Evolutionary conservation across 2,888 invertebrate species (phyloP).

Genomic region (Chesias legatella): DNA sequence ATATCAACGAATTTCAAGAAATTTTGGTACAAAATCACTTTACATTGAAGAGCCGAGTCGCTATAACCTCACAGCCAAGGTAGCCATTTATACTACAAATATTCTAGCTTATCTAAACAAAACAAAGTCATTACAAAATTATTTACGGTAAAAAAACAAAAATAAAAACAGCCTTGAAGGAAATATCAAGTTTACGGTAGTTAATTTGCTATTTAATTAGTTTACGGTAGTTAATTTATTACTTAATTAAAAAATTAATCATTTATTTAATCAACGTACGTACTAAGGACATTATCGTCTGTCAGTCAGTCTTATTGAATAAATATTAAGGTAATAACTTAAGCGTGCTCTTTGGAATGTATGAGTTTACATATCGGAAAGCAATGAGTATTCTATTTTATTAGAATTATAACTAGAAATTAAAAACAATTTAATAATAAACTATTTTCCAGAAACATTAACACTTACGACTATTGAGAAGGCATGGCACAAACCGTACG

Average conservation of each 20-base stretch:
- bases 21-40: slow-evolving; percentile 52
- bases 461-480: slow-evolving; percentile 36
- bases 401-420: slow-evolving; percentile 17
- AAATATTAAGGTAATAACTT: slow-evolving; percentile 44
- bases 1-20: slow-evolving; percentile 39
- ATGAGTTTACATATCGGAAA: slow-evolving; percentile 36
- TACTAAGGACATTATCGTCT: slow-evolving; percentile 44
- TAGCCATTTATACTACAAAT: slow-evolving; percentile 35
- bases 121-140: slow-evolving; percentile 28
- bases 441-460: slow-evolving; percentile 32
- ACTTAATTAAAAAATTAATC: too few species aligned
- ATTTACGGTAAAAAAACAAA: slow-evolving; percentile 29
- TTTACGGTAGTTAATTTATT: too few species aligned
- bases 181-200: slow-evolving; percentile 41
- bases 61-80: slow-evolving; percentile 65
- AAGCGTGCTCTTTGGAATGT: slow-evolving; percentile 52
- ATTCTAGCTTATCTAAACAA: slow-evolving; percentile 13
- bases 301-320: slow-evolving; percentile 60
- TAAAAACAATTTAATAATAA: slow-evolving; percentile 37
- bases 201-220: too few species aligned
- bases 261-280: slow-evolving; percentile 38
- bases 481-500: slow-evolving; percentile 48
- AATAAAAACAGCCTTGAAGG: slow-evolving; percentile 41
- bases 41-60: slow-evolving; percentile 42
- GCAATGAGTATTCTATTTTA: slow-evolving; percentile 41